Evolutionary conservation across 1,140 invertebrate genomes (phyloP), one percentile per base, ranked within the genome.

Genomic region (Cotesia typhae): DNA sequence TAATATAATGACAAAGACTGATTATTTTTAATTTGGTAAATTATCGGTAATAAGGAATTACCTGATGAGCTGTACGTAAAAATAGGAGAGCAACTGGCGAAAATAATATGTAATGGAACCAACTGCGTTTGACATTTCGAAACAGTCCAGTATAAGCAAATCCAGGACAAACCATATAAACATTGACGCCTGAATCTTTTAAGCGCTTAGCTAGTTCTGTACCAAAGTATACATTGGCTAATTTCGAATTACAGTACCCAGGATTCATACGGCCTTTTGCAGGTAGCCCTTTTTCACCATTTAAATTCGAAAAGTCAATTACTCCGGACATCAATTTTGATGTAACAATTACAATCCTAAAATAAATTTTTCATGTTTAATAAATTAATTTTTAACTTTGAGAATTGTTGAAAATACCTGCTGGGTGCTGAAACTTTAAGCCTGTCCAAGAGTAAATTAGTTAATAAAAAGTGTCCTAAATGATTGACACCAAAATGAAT

Each of bases 391-490:
- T 10, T 53, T 14, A 72, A 47, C 28, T 28, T 64, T 71, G 53
- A 41, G 14, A 4, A 47, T 38, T 12, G 2, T 3, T 41, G 4
- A 68, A 89, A 83, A 74, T 89, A 89, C 86, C 92, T 89, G 79
- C 92, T 91, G 20, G 88, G 89, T 72, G 89, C 89, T 65, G 87
- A 89, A 60, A 88, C 84, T 82, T 89, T 91, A 7, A 96, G 82
- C 17, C 88, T 83, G 10, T 94, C 91, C 38, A 94, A 77, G 7
- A 97, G 86, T 14, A 95, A 87, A 82, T 93, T 90, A 1, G 94
- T 96, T 1, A 97, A 84, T n/a, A 95, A 85, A 81, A 96, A 96
- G 80, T 96, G 95, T 12, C 93, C 93, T 52, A 95, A 87, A 79
- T 95, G 92, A 86, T 95, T 95, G 0, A 93, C 91, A 10, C 92